Percentiles rank a stretch among this genome's conserved stretches.
Conservation (phyloP, 1,140 invertebrate species). For the Zaprionus davidi region DNA sequence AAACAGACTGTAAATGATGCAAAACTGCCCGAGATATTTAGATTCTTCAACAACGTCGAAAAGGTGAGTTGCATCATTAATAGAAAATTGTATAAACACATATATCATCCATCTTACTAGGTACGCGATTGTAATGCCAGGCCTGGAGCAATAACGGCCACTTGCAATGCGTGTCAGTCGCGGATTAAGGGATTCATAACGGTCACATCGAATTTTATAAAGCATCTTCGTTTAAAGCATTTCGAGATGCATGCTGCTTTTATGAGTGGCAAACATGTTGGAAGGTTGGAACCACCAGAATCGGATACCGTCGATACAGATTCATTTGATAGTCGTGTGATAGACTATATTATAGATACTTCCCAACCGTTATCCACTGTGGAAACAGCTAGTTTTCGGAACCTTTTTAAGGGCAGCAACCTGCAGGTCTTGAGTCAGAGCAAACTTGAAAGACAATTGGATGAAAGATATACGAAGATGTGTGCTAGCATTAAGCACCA, state of each 20-base stretch:
- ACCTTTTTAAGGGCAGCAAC: constrained; percentile 33
- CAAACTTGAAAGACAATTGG: constrained; percentile 14
- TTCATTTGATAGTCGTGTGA: constrained; percentile 36
- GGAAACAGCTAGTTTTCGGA: constrained; percentile 27
- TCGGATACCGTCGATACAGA: neutral
- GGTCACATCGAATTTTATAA: constrained; percentile 47
- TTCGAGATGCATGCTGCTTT: constrained; percentile 34
- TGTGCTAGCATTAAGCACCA: constrained; percentile 5
- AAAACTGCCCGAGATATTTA: constrained; percentile 40
- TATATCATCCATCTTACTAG: neutral
- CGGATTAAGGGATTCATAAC: constrained; percentile 34
- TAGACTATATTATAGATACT: constrained; percentile 38
- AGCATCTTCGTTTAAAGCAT: constrained; percentile 41
- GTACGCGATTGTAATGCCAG: constrained; percentile 16
- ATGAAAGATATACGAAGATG: constrained; percentile 31
- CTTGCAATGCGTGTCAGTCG: constrained; percentile 39
- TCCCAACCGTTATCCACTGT: constrained; percentile 19
- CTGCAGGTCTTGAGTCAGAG: constrained; percentile 18
- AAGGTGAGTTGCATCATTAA: constrained; percentile 9
- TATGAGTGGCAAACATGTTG: constrained; percentile 26
- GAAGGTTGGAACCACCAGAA: constrained; percentile 2
- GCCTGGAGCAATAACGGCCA: constrained; percentile 29
- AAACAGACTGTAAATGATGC: constrained; percentile 2
- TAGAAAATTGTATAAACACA: no score
- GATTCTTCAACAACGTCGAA: constrained; percentile 37